Evolutionary conservation across 2,888 invertebrate species (phyloP).

Genomic region (Aplocera efformata): DNA sequence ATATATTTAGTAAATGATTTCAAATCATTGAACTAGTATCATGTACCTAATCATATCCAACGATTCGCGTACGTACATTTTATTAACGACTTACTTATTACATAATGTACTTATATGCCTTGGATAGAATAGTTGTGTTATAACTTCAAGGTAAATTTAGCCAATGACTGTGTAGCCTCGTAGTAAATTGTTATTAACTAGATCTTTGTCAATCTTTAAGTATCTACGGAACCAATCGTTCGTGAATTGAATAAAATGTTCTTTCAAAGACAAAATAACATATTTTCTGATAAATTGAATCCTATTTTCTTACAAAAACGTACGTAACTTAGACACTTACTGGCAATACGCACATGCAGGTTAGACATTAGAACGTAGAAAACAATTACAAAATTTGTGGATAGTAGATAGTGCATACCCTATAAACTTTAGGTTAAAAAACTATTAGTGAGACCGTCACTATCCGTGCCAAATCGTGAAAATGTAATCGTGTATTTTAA

Average conservation of each 20-base stretch:
- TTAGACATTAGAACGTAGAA: conserved; percentile 50
- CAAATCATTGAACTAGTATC: conserved; percentile 63
- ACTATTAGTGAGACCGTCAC: conserved; percentile 39
- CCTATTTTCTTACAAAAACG: conserved; percentile 75
- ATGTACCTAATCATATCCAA: conserved; percentile 43
- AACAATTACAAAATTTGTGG: conserved; percentile 27
- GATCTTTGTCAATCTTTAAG: conserved; percentile 52
- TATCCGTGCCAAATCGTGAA: conserved; percentile 63
- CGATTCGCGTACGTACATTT: conserved; percentile 34
- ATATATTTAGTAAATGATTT: conserved; percentile 59
- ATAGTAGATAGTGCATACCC: conserved; percentile 36
- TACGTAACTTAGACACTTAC: conserved; percentile 66
- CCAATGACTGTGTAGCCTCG: conserved; percentile 67
- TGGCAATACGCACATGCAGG: conserved; percentile 67
- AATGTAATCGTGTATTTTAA: conserved; percentile 28
- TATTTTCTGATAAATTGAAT: conserved; percentile 74
- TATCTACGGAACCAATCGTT: conserved; percentile 62
- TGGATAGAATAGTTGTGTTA: conserved; percentile 40
- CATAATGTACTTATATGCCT: conserved; percentile 41
- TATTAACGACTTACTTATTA: conserved; percentile 16
- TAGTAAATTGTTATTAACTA: conserved; percentile 64
- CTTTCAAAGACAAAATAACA: conserved; percentile 53
- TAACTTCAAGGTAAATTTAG: conserved; percentile 50
- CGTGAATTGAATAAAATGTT: conserved; percentile 57
- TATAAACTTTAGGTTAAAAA: conserved; percentile 29